A percentile compares a stretch with the other conserved stretches of the same genome.
Conservation (phyloP, 1,140 invertebrate genomes). For the Eupristina koningsbergeri region DNA sequence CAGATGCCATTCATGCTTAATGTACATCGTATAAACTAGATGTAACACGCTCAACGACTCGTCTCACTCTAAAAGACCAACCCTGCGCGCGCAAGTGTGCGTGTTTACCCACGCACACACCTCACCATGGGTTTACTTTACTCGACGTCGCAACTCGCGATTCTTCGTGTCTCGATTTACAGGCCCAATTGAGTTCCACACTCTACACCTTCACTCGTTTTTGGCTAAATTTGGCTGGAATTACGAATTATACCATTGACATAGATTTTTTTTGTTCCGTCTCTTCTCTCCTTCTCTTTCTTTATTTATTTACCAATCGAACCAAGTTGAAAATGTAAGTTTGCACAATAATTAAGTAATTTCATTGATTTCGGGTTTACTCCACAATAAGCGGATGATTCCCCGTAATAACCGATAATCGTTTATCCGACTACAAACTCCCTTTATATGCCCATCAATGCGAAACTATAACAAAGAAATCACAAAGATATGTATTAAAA, state of each 20-base stretch:
- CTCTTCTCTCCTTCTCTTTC: background rate
- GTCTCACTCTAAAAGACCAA: conserved; percentile 41
- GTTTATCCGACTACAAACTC: too few relatives aligned
- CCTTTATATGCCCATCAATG: too few relatives aligned
- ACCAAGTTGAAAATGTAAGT: background rate
- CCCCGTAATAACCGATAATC: too few relatives aligned
- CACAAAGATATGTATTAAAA: too few relatives aligned
- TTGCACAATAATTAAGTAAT: too few relatives aligned
- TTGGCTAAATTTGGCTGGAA: background rate
- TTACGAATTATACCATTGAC: background rate
- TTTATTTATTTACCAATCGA: background rate
- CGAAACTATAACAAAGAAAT: too few relatives aligned
- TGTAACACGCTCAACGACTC: conserved; percentile 73
- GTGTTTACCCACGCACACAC: too few relatives aligned
- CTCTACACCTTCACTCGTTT: background rate
- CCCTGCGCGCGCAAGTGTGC: background rate
- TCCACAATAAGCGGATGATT: too few relatives aligned
- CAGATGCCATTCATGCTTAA: conserved; percentile 74
- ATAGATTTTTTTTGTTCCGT: background rate
- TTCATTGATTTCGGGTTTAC: too few relatives aligned
- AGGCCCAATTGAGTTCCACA: background rate
- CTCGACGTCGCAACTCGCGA: background rate
- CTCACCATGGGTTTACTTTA: background rate
- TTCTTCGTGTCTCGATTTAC: background rate
- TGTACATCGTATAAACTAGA: conserved; percentile 74